These are phyloP conservation scores for Pagrus major DNA, from an alignment of 2,113 vertebrate species.

Conservation along the genomic window DNA sequence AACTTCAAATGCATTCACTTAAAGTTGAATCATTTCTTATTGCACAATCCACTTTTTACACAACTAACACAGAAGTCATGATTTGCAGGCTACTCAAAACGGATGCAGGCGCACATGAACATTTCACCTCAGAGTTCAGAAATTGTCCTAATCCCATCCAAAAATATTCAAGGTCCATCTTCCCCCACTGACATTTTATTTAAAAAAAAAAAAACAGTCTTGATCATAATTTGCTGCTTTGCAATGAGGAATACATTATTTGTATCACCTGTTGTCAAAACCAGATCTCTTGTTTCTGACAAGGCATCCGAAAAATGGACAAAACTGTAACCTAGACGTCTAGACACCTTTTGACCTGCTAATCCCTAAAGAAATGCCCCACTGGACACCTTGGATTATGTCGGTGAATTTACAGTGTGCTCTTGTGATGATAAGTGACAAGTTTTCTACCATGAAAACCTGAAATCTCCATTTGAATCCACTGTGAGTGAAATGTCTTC, in stretches of 20 bases:
- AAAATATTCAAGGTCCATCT: no score
- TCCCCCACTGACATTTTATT: no score
- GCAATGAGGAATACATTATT: neutral
- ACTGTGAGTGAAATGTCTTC: neutral
- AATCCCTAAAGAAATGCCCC: neutral
- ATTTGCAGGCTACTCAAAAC: no score
- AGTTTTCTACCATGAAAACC: neutral
- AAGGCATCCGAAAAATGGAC: neutral
- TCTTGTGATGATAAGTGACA: neutral
- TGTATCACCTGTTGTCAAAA: neutral
- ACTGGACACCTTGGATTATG: constrained; percentile 5
- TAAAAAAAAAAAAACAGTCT: neutral
- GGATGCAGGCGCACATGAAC: no score
- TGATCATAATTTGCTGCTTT: neutral
- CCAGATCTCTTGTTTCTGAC: neutral
- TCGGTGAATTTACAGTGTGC: neutral
- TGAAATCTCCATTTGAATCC: neutral
- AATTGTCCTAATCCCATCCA: no score
- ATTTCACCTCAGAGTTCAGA: no score
- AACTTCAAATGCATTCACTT: no score
- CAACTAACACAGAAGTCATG: no score
- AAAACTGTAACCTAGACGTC: neutral
- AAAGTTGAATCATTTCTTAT: no score
- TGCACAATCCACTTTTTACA: no score
- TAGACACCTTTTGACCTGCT: neutral